Evolutionary conservation across 1,140 invertebrate species (phyloP).

Genomic region (Zaprionus tsacasi): DNA sequence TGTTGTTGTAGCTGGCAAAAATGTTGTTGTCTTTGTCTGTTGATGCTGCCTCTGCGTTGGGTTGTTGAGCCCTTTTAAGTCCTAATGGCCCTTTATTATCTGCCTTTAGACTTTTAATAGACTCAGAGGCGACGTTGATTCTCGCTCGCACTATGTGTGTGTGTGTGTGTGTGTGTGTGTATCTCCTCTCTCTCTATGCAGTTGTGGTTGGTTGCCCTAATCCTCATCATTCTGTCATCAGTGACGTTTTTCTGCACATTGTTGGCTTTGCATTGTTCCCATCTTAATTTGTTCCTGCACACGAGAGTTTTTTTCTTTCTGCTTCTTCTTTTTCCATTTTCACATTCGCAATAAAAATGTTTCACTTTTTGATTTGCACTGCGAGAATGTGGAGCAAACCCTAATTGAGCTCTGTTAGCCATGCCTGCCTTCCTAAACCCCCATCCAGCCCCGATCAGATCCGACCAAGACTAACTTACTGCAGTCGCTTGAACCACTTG

Average conservation of each 20-base stretch:
- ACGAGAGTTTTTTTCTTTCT: slow-evolving; percentile 45
- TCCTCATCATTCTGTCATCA: slow-evolving; percentile 84
- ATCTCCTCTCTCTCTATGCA: slow-evolving; percentile 3
- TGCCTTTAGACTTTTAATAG: slow-evolving; percentile 84
- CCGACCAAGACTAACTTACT: slow-evolving; percentile 52
- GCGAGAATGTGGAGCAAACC: slow-evolving; percentile 18
- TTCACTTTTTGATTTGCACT: slow-evolving; percentile 68
- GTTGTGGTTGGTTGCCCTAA: slow-evolving; percentile 67
- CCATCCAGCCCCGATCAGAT: neutral
- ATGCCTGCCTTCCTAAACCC: slow-evolving; percentile 7
- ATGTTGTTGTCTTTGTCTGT: slow-evolving; percentile 50
- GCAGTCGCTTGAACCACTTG: slow-evolving; percentile 25
- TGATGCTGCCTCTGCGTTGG: slow-evolving; percentile 51
- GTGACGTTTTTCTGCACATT: slow-evolving; percentile 83
- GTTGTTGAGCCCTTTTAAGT: slow-evolving; percentile 83
- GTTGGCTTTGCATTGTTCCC: slow-evolving; percentile 69
- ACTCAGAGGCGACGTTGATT: slow-evolving; percentile 68
- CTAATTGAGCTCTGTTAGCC: neutral
- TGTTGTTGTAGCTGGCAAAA: slow-evolving; percentile 63
- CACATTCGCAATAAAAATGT: slow-evolving; percentile 53
- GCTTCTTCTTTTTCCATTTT: slow-evolving; percentile 44
- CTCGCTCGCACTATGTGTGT: slow-evolving; percentile 27
- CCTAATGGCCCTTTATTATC: slow-evolving; percentile 84
- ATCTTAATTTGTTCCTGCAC: slow-evolving; percentile 67
- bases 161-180: slow-evolving; percentile 38